Evolutionary conservation across 2,888 invertebrate species (phyloP).

Genomic region (Ormia ochracea): DNA sequence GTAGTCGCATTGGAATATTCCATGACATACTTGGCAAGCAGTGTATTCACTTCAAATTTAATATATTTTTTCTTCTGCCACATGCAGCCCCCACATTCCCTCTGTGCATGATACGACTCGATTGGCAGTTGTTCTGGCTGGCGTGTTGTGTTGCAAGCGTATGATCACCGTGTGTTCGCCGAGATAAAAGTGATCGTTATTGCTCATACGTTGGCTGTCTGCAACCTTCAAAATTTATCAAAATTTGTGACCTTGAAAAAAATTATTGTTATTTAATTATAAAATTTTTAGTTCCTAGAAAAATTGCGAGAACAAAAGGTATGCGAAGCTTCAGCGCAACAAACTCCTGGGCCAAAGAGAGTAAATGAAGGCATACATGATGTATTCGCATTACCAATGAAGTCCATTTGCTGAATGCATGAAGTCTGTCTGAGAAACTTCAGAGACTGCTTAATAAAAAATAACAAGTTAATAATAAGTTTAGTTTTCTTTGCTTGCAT

Average conservation of each 20-base stretch:
- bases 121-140: too few relatives aligned
- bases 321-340: too few relatives aligned
- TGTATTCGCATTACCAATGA: too few relatives aligned
- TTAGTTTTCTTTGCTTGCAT: background rate
- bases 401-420: background rate
- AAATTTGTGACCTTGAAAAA: constrained; percentile 3
- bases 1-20: constrained; percentile 41
- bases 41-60: background rate
- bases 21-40: constrained; percentile 52
- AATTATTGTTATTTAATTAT: background rate
- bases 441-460: background rate
- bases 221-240: constrained; percentile 1
- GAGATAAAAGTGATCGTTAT: background rate
- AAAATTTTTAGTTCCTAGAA: background rate
- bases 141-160: background rate
- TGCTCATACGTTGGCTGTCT: constrained; percentile 27
- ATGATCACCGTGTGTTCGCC: background rate
- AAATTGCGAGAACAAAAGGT: too few relatives aligned
- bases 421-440: background rate
- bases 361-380: too few relatives aligned
- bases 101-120: background rate
- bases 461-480: too few relatives aligned
- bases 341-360: too few relatives aligned
- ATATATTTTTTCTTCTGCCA: background rate
- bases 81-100: background rate